Evolutionary conservation across 1,140 invertebrate genomes (phyloP).

Genomic region (Lordiphosa collinella): DNA sequence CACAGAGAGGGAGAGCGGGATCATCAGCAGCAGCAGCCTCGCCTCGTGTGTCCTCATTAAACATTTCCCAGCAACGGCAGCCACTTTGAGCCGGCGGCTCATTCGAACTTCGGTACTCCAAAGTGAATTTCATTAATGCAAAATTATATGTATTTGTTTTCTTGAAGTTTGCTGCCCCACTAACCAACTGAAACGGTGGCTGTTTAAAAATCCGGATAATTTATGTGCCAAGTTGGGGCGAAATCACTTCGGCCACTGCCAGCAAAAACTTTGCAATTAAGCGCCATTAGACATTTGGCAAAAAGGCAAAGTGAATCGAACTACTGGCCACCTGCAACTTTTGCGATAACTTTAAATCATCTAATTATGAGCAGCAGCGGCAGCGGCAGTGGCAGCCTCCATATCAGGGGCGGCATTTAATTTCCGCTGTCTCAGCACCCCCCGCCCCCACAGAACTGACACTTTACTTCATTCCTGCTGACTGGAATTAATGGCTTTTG

Average conservation of each 20-base stretch:
- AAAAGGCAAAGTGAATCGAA: slow-evolving; percentile 53
- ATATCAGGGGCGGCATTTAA: slow-evolving; percentile 60
- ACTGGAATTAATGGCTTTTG: slow-evolving; percentile 78
- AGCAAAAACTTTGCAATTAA: slow-evolving; percentile 71
- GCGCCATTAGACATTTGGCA: slow-evolving; percentile 60
- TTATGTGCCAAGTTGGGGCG: slow-evolving; percentile 69
- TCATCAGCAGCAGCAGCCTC: slow-evolving; percentile 62
- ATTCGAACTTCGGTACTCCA: slow-evolving; percentile 55
- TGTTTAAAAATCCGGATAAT: slow-evolving; percentile 65
- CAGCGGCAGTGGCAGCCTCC: slow-evolving; percentile 48
- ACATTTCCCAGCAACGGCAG: slow-evolving; percentile 30
- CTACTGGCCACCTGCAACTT: slow-evolving; percentile 52
- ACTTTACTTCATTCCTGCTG: slow-evolving; percentile 77
- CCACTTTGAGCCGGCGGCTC: slow-evolving; percentile 56
- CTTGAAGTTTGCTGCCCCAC: slow-evolving; percentile 27
- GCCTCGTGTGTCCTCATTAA: slow-evolving; percentile 73
- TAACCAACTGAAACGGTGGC: background rate
- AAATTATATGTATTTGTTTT: slow-evolving; percentile 75
- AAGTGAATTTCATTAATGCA: slow-evolving; percentile 76
- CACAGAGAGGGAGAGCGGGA: slow-evolving; percentile 8
- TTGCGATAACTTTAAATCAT: slow-evolving; percentile 79
- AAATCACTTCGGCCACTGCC: slow-evolving; percentile 68
- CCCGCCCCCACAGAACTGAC: slow-evolving; percentile 54
- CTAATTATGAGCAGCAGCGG: slow-evolving; percentile 70
- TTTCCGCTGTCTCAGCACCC: slow-evolving; percentile 54